These are phyloP conservation scores for Acestrorhynchus altus DNA, from an alignment of 2,797 vertebrate species.

Conservation along the genomic window DNA sequence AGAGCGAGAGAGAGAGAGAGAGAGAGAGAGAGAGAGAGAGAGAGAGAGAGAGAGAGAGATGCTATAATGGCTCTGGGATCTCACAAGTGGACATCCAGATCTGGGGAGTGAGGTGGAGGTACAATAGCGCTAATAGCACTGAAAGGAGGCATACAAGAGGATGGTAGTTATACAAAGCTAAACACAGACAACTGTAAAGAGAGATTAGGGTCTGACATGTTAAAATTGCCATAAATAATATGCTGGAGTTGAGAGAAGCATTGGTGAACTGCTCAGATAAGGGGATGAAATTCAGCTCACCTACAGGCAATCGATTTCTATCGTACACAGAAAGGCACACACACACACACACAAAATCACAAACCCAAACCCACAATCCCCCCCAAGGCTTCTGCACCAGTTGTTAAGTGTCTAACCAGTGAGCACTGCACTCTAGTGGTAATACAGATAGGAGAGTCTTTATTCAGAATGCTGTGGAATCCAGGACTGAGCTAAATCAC, in stretches of 20 bases:
- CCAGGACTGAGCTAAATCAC: neutral
- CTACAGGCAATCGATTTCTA: conserved; percentile 4
- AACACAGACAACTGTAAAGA: neutral
- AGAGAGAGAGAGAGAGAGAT: neutral
- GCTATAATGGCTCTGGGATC: neutral
- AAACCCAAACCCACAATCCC: too few species aligned
- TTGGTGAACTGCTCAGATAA: neutral
- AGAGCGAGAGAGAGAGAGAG: neutral
- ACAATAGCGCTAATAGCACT: neutral
- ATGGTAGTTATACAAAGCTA: neutral
- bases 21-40: neutral
- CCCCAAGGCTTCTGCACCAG: neutral
- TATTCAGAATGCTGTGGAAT: too few species aligned
- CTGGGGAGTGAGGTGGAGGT: neutral
- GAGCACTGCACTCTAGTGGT: conserved; percentile 16
- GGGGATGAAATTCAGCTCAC: neutral
- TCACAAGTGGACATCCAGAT: neutral
- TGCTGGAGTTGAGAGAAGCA: neutral
- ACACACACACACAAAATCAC: neutral
- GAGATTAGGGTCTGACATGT: neutral
- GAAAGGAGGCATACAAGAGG: neutral
- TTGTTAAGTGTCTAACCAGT: neutral
- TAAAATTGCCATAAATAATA: neutral
- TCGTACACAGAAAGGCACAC: neutral
- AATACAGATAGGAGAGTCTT: neutral